phyloP scores from a whole-genome alignment of 2,888 invertebrate species.

The Holacanthella duospinosa region DNA sequence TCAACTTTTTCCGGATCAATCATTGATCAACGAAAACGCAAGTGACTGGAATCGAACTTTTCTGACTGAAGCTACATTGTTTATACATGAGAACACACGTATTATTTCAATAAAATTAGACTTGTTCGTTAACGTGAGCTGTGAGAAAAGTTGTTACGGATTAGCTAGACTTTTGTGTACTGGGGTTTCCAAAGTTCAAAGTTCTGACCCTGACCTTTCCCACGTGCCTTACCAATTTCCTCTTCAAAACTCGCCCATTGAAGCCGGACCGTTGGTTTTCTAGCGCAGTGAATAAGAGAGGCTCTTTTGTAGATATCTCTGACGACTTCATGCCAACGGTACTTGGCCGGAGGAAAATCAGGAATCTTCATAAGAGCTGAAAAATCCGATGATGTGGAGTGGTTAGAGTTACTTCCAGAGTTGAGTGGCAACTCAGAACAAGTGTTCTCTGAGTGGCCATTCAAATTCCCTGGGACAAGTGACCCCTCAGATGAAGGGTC shows the following conservation, averaged over 20 bases:
- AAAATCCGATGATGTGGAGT: conserved; percentile 17
- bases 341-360: conserved; percentile 23
- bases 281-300: conserved; percentile 47
- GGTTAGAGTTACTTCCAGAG: conserved; percentile 22
- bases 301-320: conserved; percentile 47
- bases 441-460: conserved; percentile 25
- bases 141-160: too few relatives aligned
- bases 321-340: conserved; percentile 41
- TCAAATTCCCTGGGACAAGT: conserved; percentile 17
- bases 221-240: conserved; percentile 45
- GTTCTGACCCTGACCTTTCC: too few relatives aligned
- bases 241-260: conserved; percentile 51
- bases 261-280: conserved; percentile 46
- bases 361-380: conserved; percentile 31
- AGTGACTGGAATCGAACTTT: too few relatives aligned
- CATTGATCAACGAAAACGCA: too few relatives aligned
- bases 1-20: too few relatives aligned
- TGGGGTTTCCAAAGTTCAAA: too few relatives aligned
- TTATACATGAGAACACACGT: too few relatives aligned
- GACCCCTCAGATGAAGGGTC: not conserved
- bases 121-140: too few relatives aligned
- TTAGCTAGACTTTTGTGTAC: too few relatives aligned
- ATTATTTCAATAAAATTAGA: too few relatives aligned
- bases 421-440: conserved; percentile 31
- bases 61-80: too few relatives aligned